Evolutionary conservation across 2,797 vertebrate genomes (phyloP).

Genomic region (Acridotheres tristis): DNA sequence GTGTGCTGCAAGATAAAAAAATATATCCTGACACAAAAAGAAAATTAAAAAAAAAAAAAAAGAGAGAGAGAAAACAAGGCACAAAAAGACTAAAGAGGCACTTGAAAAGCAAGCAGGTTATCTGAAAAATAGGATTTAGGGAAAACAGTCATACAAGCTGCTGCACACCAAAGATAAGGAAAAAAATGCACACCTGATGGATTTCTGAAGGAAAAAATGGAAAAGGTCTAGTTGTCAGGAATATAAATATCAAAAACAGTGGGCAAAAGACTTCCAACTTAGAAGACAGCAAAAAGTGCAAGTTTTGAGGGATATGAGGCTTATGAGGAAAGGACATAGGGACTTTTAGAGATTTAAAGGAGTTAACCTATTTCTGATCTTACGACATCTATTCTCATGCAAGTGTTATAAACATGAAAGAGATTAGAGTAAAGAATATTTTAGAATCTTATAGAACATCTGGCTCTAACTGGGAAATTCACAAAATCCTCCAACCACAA

Average conservation of each 20-base stretch:
- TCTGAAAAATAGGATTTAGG: background rate
- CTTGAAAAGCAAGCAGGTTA: background rate
- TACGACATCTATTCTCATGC: background rate
- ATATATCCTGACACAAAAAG: background rate
- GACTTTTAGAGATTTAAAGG: background rate
- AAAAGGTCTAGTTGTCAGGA: background rate
- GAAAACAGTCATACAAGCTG: background rate
- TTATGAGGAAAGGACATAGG: background rate
- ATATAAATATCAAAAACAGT: background rate
- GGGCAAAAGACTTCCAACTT: background rate
- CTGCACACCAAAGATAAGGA: background rate
- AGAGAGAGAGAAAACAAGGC: background rate
- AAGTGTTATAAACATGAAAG: background rate
- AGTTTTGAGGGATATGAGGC: background rate
- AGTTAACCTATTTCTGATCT: background rate
- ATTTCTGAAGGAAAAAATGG: background rate
- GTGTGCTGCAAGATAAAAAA: background rate
- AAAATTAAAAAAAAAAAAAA: background rate
- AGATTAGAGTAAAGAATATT: background rate
- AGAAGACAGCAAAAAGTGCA: background rate
- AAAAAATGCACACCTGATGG: background rate
- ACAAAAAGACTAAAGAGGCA: background rate
- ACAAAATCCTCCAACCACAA: background rate
- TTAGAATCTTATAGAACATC: background rate
- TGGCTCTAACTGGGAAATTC: background rate